Conservation (phyloP, 2,888 invertebrate genomes). For the Cetonia aurata region DNA sequence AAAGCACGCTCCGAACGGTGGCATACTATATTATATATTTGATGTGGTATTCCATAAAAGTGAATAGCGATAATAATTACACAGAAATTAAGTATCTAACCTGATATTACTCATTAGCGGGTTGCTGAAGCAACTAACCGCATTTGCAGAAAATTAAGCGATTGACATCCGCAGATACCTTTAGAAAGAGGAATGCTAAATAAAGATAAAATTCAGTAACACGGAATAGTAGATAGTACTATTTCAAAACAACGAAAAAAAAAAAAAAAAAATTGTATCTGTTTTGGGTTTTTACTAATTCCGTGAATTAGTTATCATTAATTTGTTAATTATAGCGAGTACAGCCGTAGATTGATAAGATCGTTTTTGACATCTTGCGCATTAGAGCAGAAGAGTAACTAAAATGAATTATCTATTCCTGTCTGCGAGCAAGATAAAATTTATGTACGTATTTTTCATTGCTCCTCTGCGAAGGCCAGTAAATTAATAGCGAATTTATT, state of each 20-base stretch:
- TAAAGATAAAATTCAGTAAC: conserved; percentile 5
- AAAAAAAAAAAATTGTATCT: too few relatives aligned
- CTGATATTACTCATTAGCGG: neutral
- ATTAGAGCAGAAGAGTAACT: conserved; percentile 3
- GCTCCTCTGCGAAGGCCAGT: neutral
- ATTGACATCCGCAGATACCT: conserved; percentile 7
- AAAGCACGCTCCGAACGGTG: too few relatives aligned
- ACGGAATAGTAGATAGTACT: too few relatives aligned
- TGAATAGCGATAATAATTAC: neutral
- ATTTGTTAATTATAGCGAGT: conserved; percentile 9
- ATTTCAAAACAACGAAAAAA: too few relatives aligned
- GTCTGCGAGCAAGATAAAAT: conserved; percentile 13
- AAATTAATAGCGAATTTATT: conserved; percentile 30
- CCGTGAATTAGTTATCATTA: conserved; percentile 5
- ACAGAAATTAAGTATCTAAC: neutral
- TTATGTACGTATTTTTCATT: conserved; percentile 20
- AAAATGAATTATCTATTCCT: conserved; percentile 23
- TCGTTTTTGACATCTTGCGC: conserved; percentile 12
- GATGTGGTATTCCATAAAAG: conserved; percentile 12
- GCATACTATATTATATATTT: too few relatives aligned
- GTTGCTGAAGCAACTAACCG: neutral
- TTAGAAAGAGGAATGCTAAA: neutral
- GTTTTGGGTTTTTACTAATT: too few relatives aligned
- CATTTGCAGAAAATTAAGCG: conserved; percentile 7
- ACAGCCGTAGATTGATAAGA: conserved; percentile 3